phyloP scores from a whole-genome alignment of 2,113 vertebrate genomes.

The Dasyornis broadbenti region DNA sequence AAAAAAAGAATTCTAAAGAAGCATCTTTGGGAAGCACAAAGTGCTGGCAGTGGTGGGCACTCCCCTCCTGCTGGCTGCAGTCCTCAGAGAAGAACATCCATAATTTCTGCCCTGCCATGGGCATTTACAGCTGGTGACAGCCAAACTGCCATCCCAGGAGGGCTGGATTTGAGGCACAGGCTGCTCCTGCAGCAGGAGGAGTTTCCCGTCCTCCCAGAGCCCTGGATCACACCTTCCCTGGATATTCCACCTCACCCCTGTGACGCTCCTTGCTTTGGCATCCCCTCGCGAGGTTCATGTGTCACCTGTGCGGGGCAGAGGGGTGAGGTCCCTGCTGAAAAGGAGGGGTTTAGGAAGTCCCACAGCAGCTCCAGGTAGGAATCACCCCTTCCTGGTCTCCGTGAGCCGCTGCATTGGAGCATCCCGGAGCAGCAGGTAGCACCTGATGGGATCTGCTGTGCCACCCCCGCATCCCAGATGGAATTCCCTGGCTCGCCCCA shows the following conservation, averaged over 20 bases:
- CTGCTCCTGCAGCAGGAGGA: background rate
- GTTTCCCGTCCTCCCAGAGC: background rate
- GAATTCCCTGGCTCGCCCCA: background rate
- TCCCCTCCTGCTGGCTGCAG: background rate
- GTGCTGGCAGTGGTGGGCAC: fast-evolving
- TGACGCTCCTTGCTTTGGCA: fast-evolving
- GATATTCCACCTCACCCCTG: fast-evolving
- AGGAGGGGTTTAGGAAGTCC: background rate
- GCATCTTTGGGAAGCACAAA: background rate
- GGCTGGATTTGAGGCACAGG: background rate
- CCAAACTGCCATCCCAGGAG: background rate
- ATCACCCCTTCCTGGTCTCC: background rate
- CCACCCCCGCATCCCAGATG: background rate
- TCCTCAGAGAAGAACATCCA: background rate
- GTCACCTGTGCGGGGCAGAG: fast-evolving
- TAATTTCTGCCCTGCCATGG: background rate
- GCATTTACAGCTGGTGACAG: background rate
- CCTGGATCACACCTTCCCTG: background rate
- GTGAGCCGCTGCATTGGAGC: background rate
- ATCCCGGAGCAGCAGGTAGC: background rate
- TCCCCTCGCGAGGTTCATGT: fast-evolving
- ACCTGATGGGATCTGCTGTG: fast-evolving
- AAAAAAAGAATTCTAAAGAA: background rate
- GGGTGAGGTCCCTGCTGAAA: background rate
- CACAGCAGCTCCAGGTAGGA: background rate